phyloP scores from a whole-genome alignment of 2,888 invertebrate genomes.

The Sclerodermus sp. region DNA sequence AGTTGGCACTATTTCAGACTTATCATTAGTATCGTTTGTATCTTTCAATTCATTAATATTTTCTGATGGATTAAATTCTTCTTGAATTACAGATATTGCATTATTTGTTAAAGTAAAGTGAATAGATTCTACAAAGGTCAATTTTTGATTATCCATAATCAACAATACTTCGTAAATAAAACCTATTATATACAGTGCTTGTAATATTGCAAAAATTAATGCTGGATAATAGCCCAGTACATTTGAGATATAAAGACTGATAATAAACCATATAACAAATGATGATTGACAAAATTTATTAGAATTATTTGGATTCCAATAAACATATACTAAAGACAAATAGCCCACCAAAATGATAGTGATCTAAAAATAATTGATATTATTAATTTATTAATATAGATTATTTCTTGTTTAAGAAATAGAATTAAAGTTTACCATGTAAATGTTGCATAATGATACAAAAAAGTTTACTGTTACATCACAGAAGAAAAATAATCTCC shows the following conservation, averaged over 20 bases:
- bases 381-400: slow-evolving; percentile 2
- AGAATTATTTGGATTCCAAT: slow-evolving; percentile 76
- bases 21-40: slow-evolving; percentile 7
- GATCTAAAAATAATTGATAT: slow-evolving; percentile 63
- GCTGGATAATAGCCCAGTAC: slow-evolving; percentile 76
- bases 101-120: slow-evolving; percentile 42
- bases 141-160: slow-evolving; percentile 57
- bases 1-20: neutral
- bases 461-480: slow-evolving; percentile 60
- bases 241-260: slow-evolving; percentile 76
- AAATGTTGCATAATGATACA: slow-evolving; percentile 62
- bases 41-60: slow-evolving; percentile 3
- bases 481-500: slow-evolving; percentile 61
- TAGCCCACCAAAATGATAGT: slow-evolving; percentile 70
- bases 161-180: slow-evolving; percentile 67
- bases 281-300: slow-evolving; percentile 70
- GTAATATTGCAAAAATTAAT: slow-evolving; percentile 71
- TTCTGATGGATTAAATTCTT: slow-evolving; percentile 4
- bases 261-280: slow-evolving; percentile 73
- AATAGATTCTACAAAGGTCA: slow-evolving; percentile 46
- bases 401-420: neutral
- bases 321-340: slow-evolving; percentile 68
- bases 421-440: slow-evolving; percentile 57
- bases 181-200: slow-evolving; percentile 69
- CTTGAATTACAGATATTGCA: slow-evolving; percentile 8